Evolutionary conservation across 2,888 invertebrate species (phyloP), one percentile per base, ranked within the genome.

Genomic region (Drosophila hamatofila): DNA sequence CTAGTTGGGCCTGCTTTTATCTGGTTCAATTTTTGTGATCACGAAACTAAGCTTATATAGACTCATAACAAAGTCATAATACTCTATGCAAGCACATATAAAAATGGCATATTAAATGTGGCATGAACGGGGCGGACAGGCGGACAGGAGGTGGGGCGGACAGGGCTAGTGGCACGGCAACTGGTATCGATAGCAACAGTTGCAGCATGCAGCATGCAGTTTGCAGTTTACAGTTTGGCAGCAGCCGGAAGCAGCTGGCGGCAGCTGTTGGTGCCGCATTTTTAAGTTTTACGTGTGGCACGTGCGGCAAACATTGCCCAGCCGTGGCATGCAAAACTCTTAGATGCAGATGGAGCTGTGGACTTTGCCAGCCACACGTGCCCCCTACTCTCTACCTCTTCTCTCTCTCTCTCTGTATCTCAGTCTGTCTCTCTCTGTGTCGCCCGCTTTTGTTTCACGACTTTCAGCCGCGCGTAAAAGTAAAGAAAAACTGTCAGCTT

Each of bases 201-300:
- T 85, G 83, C 83, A 72, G 64, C 48, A 16, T 37, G 37, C 35
- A 2, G 14, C 14, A 76, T 82, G 83, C 83, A 72, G 63, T 56
- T 75, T 57, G 54, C 67, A 80, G 80, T 63, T 80, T 72, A 23
- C 72, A 80, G 75, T 80, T 76, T 57, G 76, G 66, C 49, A 80
- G 78, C 71, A 78, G 74, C 58, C 69, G 73, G 76, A 65, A 61
- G 72, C 72, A 79, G 80, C 70, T 81, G 83, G 80, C 66, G 67
- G 65, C 86, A 84, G 79, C 88, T 88, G 82, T 68, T 69, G 73
- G 67, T 81, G 88, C 61, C 73, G 80, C 90, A 86, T 86, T 88
- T 90, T 88, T 81, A 83, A 83, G 79, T 90, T 90, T 88, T 86
- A 88, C 90, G 89, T 90, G 90, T 64, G 72, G 90, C 90, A 90